Conservation (phyloP, 2,113 vertebrate species). For the Peromyscus polionotus region DNA sequence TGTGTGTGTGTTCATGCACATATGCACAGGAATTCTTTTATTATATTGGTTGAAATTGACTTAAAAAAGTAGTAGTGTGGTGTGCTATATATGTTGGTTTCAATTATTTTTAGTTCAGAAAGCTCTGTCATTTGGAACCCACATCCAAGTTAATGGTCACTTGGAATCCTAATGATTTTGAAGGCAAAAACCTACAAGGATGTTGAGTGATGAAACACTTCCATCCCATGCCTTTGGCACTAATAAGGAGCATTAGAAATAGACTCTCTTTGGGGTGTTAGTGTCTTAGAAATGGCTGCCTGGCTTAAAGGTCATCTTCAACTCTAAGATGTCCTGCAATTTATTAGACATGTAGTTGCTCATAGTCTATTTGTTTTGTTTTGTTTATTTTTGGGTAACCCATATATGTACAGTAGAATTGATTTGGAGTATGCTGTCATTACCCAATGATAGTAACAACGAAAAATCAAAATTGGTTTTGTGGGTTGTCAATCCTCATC, state of each 20-base stretch:
- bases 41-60: background rate
- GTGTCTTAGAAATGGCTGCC: background rate
- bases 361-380: background rate
- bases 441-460: background rate
- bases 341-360: background rate
- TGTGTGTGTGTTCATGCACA: too few species aligned
- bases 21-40: background rate
- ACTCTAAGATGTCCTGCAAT: background rate
- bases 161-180: conserved; percentile 6
- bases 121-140: background rate
- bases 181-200: background rate
- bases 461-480: background rate
- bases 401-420: background rate
- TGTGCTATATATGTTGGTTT: background rate
- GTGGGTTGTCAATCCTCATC: background rate
- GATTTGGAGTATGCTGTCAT: conserved; percentile 44
- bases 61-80: background rate
- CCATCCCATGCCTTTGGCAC: background rate
- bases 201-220: background rate
- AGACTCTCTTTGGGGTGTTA: background rate
- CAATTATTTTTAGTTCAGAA: conserved; percentile 22
- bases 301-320: background rate
- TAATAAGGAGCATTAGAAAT: background rate
- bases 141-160: background rate
- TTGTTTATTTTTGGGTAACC: background rate